Evolutionary conservation across 2,113 vertebrate species (phyloP).

Genomic region (Coryphaenoides rupestris): DNA sequence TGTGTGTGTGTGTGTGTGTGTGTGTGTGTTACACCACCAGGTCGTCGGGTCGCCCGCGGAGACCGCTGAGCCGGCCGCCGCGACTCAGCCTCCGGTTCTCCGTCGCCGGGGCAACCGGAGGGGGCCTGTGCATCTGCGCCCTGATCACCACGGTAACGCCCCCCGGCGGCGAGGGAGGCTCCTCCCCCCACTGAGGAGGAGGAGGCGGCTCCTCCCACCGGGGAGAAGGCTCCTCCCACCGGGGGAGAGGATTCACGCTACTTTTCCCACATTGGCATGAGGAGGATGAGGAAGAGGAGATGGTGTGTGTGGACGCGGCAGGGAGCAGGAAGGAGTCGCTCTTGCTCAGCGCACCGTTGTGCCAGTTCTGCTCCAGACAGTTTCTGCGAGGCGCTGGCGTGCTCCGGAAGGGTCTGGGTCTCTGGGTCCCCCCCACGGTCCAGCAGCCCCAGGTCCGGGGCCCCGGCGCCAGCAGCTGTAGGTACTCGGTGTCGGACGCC

Average conservation of each 20-base stretch:
- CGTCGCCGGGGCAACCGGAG: conserved; percentile 40
- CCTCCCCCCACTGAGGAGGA: conserved; percentile 42
- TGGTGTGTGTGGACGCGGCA: conserved; percentile 21
- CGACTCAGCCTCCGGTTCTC: conserved; percentile 75
- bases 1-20: conserved; percentile 4
- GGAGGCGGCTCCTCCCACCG: too few relatives aligned
- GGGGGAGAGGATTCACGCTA: conserved; percentile 32
- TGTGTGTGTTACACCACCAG: conserved; percentile 79
- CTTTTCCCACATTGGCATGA: conserved; percentile 11
- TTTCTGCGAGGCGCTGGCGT: too few relatives aligned
- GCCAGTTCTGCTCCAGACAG: conserved; percentile 84
- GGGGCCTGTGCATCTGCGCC: conserved; percentile 80
- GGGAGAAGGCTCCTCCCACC: conserved; percentile 51
- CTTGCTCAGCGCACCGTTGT: conserved; percentile 61
- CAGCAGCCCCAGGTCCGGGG: too few relatives aligned
- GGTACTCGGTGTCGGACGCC: conserved; percentile 56
- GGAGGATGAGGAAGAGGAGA: conserved; percentile 50
- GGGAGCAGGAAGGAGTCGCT: conserved; percentile 42
- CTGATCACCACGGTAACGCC: conserved; percentile 61
- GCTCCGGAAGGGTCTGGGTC: conserved; percentile 54
- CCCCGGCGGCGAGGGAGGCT: conserved; percentile 34
- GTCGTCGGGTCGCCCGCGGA: conserved; percentile 81
- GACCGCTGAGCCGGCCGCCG: conserved; percentile 75
- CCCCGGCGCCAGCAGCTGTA: conserved; percentile 32
- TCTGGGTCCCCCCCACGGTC: too few relatives aligned